phyloP scores from a whole-genome alignment of 2,888 invertebrate species.

The Pristionchus fissidentatus region DNA sequence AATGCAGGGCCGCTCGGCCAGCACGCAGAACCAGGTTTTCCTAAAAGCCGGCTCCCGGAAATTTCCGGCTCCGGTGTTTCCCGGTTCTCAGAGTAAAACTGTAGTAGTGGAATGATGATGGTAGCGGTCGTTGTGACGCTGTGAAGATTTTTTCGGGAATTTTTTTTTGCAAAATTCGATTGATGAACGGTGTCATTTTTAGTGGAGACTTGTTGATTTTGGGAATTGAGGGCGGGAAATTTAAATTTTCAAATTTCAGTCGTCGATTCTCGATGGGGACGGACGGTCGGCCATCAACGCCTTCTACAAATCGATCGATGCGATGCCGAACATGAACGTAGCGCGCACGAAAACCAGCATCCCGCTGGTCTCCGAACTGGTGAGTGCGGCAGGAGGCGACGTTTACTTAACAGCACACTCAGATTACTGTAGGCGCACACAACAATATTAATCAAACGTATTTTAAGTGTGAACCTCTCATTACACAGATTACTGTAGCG shows the following conservation, averaged over 20 bases:
- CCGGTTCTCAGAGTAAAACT: too few relatives aligned
- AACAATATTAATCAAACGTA: too few relatives aligned
- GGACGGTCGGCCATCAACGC: conserved; percentile 92
- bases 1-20: background rate
- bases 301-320: conserved; percentile 99
- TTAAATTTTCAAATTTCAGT: conserved; percentile 59
- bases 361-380: conserved; percentile 97
- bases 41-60: background rate
- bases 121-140: background rate
- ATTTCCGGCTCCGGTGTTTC: background rate
- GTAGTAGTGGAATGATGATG: background rate
- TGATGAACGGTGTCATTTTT: conserved; percentile 11
- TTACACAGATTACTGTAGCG: too few relatives aligned
- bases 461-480: too few relatives aligned
- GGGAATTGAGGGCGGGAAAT: too few relatives aligned
- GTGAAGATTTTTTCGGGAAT: background rate
- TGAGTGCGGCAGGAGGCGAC: conserved; percentile 81
- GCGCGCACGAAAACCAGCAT: conserved; percentile 89
- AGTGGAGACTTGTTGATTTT: background rate
- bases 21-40: conserved; percentile 24
- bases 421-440: background rate
- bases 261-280: conserved; percentile 71
- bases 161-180: background rate
- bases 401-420: conserved; percentile 22
- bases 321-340: conserved; percentile 98